These are phyloP conservation scores for Trinorchestia longiramus DNA, from an alignment of 1,140 invertebrate species.

Conservation along the genomic window DNA sequence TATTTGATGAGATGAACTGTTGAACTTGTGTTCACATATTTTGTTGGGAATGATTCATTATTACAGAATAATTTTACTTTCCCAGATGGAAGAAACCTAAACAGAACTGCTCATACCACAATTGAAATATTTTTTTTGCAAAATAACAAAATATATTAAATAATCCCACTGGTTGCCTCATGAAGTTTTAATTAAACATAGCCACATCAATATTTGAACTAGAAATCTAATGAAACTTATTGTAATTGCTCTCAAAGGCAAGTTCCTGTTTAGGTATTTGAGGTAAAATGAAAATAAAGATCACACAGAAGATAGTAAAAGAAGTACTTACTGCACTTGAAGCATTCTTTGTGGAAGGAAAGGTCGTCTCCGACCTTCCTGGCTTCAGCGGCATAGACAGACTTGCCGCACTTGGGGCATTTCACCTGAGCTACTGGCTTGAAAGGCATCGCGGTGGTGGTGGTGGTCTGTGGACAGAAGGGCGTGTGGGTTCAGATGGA, in stretches of 20 bases:
- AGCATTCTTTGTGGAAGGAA: slow-evolving; percentile 99
- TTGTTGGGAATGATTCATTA: too few relatives aligned
- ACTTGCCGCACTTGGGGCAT: slow-evolving; percentile 98
- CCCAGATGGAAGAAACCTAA: not conserved
- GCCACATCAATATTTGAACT: not conserved
- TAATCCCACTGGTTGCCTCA: not conserved
- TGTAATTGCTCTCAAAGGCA: not conserved
- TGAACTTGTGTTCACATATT: not conserved
- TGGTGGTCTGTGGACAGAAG: slow-evolving; percentile 44
- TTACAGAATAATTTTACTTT: not conserved
- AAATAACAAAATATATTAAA: too few relatives aligned
- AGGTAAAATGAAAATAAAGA: not conserved
- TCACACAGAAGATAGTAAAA: too few relatives aligned
- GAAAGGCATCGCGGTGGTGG: slow-evolving; percentile 86
- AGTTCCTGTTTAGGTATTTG: not conserved
- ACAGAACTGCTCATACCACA: not conserved
- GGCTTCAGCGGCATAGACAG: slow-evolving; percentile 98
- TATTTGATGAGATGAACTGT: not conserved
- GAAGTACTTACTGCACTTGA: slow-evolving; percentile 89
- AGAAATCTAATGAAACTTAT: not conserved
- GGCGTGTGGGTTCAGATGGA: not conserved
- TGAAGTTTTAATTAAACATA: not conserved
- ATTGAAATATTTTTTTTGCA: not conserved
- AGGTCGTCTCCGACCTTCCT: slow-evolving; percentile 91
- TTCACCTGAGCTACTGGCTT: slow-evolving; percentile 94